phyloP scores from a whole-genome alignment of 2,797 vertebrate species.

The Cryptoblepharus egeriae region DNA sequence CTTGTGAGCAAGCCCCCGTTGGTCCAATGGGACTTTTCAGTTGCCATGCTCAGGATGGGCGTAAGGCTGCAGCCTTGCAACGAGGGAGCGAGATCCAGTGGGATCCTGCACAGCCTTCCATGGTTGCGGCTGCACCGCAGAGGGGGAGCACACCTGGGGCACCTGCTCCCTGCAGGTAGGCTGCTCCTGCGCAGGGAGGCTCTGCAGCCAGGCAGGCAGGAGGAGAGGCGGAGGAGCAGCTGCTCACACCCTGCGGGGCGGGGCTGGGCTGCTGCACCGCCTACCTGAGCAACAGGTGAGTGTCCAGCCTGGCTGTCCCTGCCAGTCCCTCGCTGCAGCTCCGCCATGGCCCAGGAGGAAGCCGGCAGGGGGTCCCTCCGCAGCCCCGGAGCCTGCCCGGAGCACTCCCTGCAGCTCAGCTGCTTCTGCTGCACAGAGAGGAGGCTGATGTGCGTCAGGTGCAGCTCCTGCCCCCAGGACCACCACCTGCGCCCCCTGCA shows the following conservation, averaged over 20 bases:
- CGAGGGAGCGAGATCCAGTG: no score
- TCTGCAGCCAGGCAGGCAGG: neutral
- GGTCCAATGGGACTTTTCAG: no score
- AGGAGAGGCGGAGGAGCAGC: neutral
- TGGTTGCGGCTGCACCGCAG: no score
- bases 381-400: constrained; percentile 62
- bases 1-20: no score
- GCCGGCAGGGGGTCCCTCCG: neutral
- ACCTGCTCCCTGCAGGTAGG: no score
- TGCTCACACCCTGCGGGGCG: neutral
- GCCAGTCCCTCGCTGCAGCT: neutral
- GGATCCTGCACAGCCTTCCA: no score
- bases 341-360: neutral
- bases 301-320: no score
- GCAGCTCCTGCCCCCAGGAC: constrained; percentile 76
- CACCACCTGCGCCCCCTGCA: constrained; percentile 79
- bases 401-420: constrained; percentile 77
- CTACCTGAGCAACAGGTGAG: constrained; percentile 11
- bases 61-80: no score
- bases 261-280: neutral
- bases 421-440: constrained; percentile 85
- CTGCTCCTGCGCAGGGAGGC: neutral
- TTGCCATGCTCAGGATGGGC: no score
- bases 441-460: constrained; percentile 80
- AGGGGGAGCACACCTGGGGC: no score